Base-by-base conservation (phyloP, 2,797 vertebrate species). In the Notolabrus celidotus region DNA sequence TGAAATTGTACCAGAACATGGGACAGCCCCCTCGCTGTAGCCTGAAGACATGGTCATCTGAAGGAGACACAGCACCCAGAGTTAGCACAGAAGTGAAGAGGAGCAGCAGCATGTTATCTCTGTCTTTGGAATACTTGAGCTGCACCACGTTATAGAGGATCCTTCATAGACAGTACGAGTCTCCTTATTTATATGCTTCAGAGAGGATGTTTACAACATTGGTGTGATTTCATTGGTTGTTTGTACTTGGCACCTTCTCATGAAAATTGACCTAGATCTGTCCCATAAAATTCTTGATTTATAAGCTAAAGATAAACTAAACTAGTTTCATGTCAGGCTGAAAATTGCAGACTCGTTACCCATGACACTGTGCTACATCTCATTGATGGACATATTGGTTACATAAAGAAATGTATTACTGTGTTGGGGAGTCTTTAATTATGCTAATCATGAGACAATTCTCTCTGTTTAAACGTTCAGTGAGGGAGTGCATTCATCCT, bases 271-370 rank as follows among this genome's bases (percentile, higher is more conserved):
- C 19, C 1, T n/a, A 11, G 16, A 64, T n/a, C 67, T 74, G 70
- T 90, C 86, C 91, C 91, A 90, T 89, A 92, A 92, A 92, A 91
- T 31, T 7, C 29, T 8, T n/a, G 7, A 31, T 31, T 31, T 31
- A n/a, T n/a, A n/a, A n/a, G n/a, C n/a, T n/a, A n/a, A n/a, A n/a
- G n/a, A n/a, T n/a, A n/a, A n/a, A n/a, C n/a, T n/a, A n/a, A n/a
- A n/a, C n/a, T n/a, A n/a, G n/a, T n/a, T n/a, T n/a, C n/a, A n/a
- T n/a, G n/a, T n/a, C n/a, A n/a, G n/a, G n/a, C n/a, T n/a, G n/a
- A n/a, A n/a, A n/a, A n/a, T n/a, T n/a, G n/a, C n/a, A n/a, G n/a
- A n/a, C n/a, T n/a, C n/a, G n/a, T n/a, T n/a, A n/a, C n/a, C n/a
- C n/a, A n/a, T n/a, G n/a, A n/a, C n/a, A n/a, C n/a, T 27, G 27